Evolutionary conservation across 1,140 invertebrate genomes (phyloP), one percentile per base, ranked within the genome.

Genomic region (Gonatopus flavifemur): DNA sequence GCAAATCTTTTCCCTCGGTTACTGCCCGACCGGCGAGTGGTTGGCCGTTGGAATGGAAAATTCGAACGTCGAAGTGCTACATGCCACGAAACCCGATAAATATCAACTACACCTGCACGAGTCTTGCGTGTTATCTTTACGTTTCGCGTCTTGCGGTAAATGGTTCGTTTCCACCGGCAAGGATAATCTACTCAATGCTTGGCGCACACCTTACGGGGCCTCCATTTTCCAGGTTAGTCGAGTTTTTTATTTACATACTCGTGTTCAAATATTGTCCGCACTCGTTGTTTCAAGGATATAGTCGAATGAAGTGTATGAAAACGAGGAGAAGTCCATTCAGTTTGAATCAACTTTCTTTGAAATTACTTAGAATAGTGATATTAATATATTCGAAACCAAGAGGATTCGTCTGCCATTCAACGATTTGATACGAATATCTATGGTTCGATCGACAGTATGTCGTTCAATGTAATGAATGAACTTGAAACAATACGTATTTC

Each of bases 101-200:
- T 99, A 98, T 79, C 95, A 98, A 75, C 83, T 99, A 16, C 91
- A 96, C 71, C 81, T 98, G 57, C 97, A 99, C 78, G 96, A 99
- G 74, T 96, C 92, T 44, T 99, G 97, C 80, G 97, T 99, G 3
- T 82, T 99, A 9, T 97, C 96, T 32, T 82, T 99, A 46, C 88
- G 94, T 67, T 99, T 98, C 81, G 95, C 97, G 13, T 88, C 92
- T 31, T 93, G 90, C 72, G 96, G 96, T 50, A 98, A 99, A 78
- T 99, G 96, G 96, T 99, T 99, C 78, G 94, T 97, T 36, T 96
- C 93, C 33, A 99, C 97, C 1, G 97, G 97, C 49, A 99, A 99
- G 79, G 97, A 99, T 71, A 98, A 98, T 80, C 81, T 97, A 57
- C 83, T 99, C 16, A 98, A 98, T 78, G 94, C 94, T 10, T 99